Evolutionary conservation across 2,888 invertebrate genomes (phyloP), one percentile per base, ranked within the genome.

Genomic region (Elegia similella): DNA sequence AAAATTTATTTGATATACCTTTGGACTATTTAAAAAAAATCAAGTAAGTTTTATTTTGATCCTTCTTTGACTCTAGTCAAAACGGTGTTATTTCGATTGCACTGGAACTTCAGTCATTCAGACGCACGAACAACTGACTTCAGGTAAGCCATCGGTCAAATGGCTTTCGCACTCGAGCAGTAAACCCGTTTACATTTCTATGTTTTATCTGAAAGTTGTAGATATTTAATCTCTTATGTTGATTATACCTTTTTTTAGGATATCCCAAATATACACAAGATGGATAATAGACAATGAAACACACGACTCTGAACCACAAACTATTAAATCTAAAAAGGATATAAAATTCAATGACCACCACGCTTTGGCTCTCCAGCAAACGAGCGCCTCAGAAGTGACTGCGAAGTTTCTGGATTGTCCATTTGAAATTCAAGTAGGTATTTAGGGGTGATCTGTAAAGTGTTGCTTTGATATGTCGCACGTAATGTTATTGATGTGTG

Each of bases 201-300:
- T 23, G 2, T 23, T 23, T 57, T 44, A 55, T 16, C 38, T 38
- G 5, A 50, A 62, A 47, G 23, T 53, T 58, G n/a, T 55, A 48
- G 29, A 23, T 5, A 23, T 3, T 23, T 23, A 23, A 23, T 23
- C 23, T 2, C 5, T 23, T 23, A 23, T 23, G 23, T 3, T 23
- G 23, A 17, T 55, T 15, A 56, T 55, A 38, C 10, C 5, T 2
- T 30, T 29, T 75, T 71, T 15, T 60, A 88, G 88, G 48, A 74
- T 88, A 63, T 66, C 76, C 6, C 73, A 86, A 16, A 52, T 88
- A 42, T 88, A 85, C 57, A 81, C 78, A 12, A 73, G 75, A 63
- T 88, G 86, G 86, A 68, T 57, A 32, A 59, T 86, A 15, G 73
- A 70, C 0, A 68, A 75, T 1, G 75, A 79, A 57, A 70, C 64